Evolutionary conservation across 37 sponge, comb jelly and placozoan genomes (phyloP), one percentile per base, ranked within the genome.

Genomic region (Spongia lamella): DNA sequence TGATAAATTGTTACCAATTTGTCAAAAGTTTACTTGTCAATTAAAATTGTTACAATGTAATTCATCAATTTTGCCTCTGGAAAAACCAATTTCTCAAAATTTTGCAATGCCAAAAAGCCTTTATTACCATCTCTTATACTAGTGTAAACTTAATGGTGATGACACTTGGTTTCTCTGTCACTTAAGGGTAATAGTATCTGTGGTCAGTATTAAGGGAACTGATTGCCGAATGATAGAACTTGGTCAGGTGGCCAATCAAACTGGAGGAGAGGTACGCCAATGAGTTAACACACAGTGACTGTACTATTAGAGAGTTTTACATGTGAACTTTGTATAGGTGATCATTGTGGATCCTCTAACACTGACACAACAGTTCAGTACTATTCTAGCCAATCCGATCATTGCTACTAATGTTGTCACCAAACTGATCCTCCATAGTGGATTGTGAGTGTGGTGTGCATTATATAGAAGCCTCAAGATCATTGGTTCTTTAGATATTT

Each of bases 321-420:
- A 24, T 38, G 19, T 38, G 2, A 34, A 19, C 31, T 50, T 14
- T 57, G 27, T 40, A 3, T 63, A 88, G 83, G 91, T 88, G 22
- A 88, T 74, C 54, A 75, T 63, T 5, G 93, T 93, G 15, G 83
- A 93, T 29, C 93, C 93, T 17, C 75, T 89, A 38, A 81, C 81
- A 53, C 79, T 93, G 72, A 88, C 89, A 2, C 75, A 81, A 24
- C 86, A 85, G 64, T 89, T 93, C 37, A 75, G 77, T 61, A 82
- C 63, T 60, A 93, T 93, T 22, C 81, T 93, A 33, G 72, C 79
- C 32, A 93, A 88, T 50, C 86, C 93, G 0, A 56, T 93, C 67
- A 88, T 93, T 63, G 93, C 93, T 43, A 93, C 93, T n/a, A 68
- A 88, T 58, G 93, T 89, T 38, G 73, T 36, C 19, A 73, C 89